Percentiles rank a stretch among this genome's conserved stretches.
These are phyloP conservation scores for Lepus europaeus DNA, from an alignment of 2,113 vertebrate genomes.

Conservation along the genomic window DNA sequence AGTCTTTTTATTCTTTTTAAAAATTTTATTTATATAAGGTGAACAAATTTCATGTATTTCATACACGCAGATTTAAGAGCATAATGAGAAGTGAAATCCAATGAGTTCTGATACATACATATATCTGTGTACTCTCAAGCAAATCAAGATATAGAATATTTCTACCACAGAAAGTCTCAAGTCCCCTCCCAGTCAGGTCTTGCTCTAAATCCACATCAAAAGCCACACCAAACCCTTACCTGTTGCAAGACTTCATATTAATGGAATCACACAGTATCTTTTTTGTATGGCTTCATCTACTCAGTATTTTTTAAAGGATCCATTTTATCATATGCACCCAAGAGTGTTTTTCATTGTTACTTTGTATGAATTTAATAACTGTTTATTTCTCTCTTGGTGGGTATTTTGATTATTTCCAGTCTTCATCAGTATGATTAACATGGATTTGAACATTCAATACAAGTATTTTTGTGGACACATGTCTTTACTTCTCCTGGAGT, in stretches of 20 bases:
- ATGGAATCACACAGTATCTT: not conserved
- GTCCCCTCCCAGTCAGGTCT: not conserved
- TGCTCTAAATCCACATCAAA: not conserved
- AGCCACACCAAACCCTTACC: not conserved
- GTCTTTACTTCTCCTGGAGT: not conserved
- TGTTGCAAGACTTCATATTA: not conserved
- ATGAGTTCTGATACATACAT: not conserved
- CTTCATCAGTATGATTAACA: not conserved
- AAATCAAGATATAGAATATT: not conserved
- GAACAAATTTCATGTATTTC: too few relatives aligned
- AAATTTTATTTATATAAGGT: too few relatives aligned
- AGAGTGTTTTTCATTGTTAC: not conserved
- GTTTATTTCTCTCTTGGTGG: not conserved
- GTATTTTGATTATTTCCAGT: not conserved
- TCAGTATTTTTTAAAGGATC: not conserved
- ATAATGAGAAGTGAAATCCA: not conserved
- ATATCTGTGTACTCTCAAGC: not conserved
- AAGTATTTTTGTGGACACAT: not conserved
- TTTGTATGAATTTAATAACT: not conserved
- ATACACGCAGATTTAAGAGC: too few relatives aligned
- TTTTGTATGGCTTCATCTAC: not conserved
- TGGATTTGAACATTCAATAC: not conserved
- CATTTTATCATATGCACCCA: not conserved
- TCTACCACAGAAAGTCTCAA: not conserved
- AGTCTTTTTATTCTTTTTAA: not conserved